Conservation (phyloP, 2,113 vertebrate genomes). For the Morone saxatilis region DNA sequence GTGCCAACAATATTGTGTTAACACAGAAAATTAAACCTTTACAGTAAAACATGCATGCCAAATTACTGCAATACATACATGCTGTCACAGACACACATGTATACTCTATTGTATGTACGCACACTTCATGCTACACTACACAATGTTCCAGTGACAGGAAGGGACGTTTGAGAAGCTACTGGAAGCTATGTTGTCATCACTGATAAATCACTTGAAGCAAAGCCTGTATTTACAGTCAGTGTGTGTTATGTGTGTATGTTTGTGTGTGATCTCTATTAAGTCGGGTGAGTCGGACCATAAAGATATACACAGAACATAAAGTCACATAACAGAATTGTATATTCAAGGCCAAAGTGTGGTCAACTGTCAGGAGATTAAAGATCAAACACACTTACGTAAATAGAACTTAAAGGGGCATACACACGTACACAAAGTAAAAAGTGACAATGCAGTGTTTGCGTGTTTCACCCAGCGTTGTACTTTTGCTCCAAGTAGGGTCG, state of each 20-base stretch:
- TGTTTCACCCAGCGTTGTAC: neutral
- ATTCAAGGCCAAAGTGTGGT: conserved; percentile 18
- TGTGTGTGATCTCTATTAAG: neutral
- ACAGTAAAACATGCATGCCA: neutral
- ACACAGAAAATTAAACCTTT: neutral
- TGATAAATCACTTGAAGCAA: conserved; percentile 55
- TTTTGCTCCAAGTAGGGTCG: neutral
- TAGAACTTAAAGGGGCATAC: neutral
- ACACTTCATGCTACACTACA: conserved; percentile 49
- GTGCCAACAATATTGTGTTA: neutral
- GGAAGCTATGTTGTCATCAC: conserved; percentile 61
- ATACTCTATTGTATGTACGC: neutral
- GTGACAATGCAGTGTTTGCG: neutral
- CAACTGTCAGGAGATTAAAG: conserved; percentile 14
- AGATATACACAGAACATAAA: conserved; percentile 30
- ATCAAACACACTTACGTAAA: neutral
- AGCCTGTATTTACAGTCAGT: conserved; percentile 6
- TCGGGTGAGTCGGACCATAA: conserved; percentile 15
- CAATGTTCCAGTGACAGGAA: conserved; percentile 56
- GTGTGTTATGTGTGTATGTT: neutral
- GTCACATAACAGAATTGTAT: conserved; percentile 2
- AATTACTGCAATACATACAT: neutral
- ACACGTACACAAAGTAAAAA: neutral
- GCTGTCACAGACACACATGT: neutral
- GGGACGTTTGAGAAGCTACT: conserved; percentile 55